Conservation (phyloP, 92 coral and sea anemone genomes). For the Phymanthus crucifer region DNA sequence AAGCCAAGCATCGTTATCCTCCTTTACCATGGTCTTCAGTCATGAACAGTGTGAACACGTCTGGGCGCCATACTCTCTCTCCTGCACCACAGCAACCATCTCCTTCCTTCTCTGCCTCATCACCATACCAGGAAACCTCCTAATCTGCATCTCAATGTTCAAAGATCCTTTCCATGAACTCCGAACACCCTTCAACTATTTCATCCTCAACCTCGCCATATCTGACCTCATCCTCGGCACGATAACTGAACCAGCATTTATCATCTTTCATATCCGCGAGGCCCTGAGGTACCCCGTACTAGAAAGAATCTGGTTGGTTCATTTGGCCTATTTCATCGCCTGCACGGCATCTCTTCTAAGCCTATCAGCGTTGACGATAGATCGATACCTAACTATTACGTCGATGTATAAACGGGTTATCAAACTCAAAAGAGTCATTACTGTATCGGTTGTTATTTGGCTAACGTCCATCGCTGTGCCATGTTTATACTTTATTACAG, state of each 20-base stretch:
- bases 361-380: constrained; percentile 80
- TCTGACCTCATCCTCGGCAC: constrained; percentile 79
- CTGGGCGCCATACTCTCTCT: constrained; percentile 67
- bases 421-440: constrained; percentile 31
- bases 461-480: constrained; percentile 49
- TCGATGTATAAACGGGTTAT: constrained; percentile 65
- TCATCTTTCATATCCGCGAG: constrained; percentile 73
- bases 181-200: constrained; percentile 82
- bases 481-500: constrained; percentile 55
- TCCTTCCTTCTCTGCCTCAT: constrained; percentile 65
- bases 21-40: constrained; percentile 48
- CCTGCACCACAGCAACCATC: constrained; percentile 62
- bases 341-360: constrained; percentile 80
- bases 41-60: constrained; percentile 53
- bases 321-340: constrained; percentile 70
- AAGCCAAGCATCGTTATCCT: background rate
- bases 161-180: constrained; percentile 80
- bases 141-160: constrained; percentile 74
- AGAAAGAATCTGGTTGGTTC: constrained; percentile 57
- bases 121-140: constrained; percentile 80
- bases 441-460: constrained; percentile 51
- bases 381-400: constrained; percentile 74
- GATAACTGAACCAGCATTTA: constrained; percentile 79
- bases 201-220: constrained; percentile 79
- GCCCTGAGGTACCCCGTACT: constrained; percentile 61